A percentile compares a stretch with the other conserved stretches of the same genome.
Evolutionary conservation across 2,113 vertebrate genomes (phyloP).

Genomic region (Phoxinus phoxinus): DNA sequence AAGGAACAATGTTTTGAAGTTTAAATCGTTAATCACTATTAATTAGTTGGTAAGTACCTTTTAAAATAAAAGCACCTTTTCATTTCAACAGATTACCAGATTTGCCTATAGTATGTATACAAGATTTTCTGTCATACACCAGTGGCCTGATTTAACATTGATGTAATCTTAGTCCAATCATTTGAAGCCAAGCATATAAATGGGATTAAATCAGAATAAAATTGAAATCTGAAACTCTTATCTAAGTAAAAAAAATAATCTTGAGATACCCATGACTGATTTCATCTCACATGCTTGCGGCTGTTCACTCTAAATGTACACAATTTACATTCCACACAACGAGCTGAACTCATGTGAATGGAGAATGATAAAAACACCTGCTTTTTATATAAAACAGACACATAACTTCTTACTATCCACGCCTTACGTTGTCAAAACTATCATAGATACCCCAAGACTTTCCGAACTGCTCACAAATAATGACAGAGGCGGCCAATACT

Average conservation of each 20-base stretch:
- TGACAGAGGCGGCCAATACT: background rate
- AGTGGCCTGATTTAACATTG: background rate
- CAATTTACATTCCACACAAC: slow-evolving; percentile 24
- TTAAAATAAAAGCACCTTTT: background rate
- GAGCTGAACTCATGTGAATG: background rate
- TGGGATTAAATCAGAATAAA: background rate
- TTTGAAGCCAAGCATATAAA: background rate
- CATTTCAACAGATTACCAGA: background rate
- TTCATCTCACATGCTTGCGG: background rate
- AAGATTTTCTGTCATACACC: background rate
- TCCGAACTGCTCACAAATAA: background rate
- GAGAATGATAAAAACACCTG: background rate
- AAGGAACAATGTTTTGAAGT: background rate
- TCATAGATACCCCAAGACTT: background rate
- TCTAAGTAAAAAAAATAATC: slow-evolving; percentile 36
- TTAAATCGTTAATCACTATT: background rate
- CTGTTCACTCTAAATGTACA: slow-evolving; percentile 2
- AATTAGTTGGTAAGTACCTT: background rate
- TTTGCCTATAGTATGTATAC: background rate
- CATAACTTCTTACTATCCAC: background rate
- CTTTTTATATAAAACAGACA: background rate
- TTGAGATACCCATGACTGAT: background rate
- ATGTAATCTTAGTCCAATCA: background rate
- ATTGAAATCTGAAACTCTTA: slow-evolving; percentile 21
- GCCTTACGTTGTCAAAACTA: background rate